Conservation (phyloP, 2,113 vertebrate species). For the Nannobrachium achirus region DNA sequence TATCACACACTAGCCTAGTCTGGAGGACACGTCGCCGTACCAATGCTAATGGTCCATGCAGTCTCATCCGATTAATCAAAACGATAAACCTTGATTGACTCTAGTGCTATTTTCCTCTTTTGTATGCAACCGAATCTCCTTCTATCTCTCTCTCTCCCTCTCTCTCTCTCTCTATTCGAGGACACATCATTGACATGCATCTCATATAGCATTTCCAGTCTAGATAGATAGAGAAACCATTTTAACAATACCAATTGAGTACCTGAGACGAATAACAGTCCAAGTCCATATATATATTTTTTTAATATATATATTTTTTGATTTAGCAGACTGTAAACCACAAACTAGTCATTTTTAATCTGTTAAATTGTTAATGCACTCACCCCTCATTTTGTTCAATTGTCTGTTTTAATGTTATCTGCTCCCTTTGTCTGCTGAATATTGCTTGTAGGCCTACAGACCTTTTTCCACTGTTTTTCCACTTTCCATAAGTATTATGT, state of each 20-base stretch:
- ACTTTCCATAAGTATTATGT: too few relatives aligned
- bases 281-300: too few relatives aligned
- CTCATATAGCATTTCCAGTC: not conserved
- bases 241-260: conserved; percentile 30
- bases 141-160: not conserved
- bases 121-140: not conserved
- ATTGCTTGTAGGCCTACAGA: too few relatives aligned
- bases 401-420: too few relatives aligned
- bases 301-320: too few relatives aligned
- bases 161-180: not conserved
- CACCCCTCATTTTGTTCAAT: too few relatives aligned
- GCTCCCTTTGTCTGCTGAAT: too few relatives aligned
- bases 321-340: too few relatives aligned
- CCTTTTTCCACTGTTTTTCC: too few relatives aligned
- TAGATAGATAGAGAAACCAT: not conserved
- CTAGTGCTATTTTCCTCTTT: not conserved
- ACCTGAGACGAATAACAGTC: too few relatives aligned
- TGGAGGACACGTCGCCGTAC: conserved; percentile 23
- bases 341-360: too few relatives aligned
- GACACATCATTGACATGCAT: conserved; percentile 4
- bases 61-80: not conserved
- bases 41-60: conserved; percentile 16
- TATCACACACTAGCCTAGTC: conserved; percentile 24
- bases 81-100: not conserved
- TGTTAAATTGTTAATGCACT: too few relatives aligned